Evolutionary conservation across 2,888 invertebrate species (phyloP).

Genomic region (Calephelis perditalis): DNA sequence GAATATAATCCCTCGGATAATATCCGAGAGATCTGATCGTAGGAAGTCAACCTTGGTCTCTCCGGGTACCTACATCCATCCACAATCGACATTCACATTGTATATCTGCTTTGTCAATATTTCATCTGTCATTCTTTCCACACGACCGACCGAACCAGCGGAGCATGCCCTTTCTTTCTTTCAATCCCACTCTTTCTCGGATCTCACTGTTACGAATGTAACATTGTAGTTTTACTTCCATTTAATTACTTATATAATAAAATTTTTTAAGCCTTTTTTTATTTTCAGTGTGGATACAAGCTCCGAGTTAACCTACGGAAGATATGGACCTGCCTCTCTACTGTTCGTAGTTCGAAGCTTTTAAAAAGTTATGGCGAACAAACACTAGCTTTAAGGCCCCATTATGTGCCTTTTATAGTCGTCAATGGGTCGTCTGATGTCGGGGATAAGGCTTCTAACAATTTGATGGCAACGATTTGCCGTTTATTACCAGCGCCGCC

Average conservation of each 20-base stretch:
- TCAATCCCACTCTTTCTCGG: too few species aligned
- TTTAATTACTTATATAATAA: background rate
- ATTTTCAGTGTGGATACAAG: constrained; percentile 41
- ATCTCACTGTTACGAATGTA: too few species aligned
- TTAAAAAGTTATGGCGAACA: constrained; percentile 42
- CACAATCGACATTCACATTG: too few species aligned
- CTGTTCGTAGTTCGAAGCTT: constrained; percentile 34
- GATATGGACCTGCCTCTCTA: constrained; percentile 40
- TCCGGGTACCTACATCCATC: too few species aligned
- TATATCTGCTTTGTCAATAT: too few species aligned
- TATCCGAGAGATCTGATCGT: too few species aligned
- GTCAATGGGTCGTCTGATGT: constrained; percentile 7
- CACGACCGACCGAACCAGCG: too few species aligned
- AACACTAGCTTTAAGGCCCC: constrained; percentile 21
- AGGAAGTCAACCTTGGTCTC: too few species aligned
- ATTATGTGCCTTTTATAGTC: constrained; percentile 17
- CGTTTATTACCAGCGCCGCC: background rate
- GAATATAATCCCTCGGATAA: too few species aligned
- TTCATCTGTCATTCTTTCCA: too few species aligned
- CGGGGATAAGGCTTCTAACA: background rate
- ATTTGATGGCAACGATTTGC: constrained; percentile 12
- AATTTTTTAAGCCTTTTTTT: constrained; percentile 1
- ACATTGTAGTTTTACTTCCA: background rate
- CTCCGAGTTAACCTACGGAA: constrained; percentile 30
- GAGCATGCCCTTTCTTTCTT: too few species aligned